Percentiles rank a stretch among this genome's conserved stretches.
Evolutionary conservation across 2,113 vertebrate genomes (phyloP).

Genomic region (Heterochromis multidens): DNA sequence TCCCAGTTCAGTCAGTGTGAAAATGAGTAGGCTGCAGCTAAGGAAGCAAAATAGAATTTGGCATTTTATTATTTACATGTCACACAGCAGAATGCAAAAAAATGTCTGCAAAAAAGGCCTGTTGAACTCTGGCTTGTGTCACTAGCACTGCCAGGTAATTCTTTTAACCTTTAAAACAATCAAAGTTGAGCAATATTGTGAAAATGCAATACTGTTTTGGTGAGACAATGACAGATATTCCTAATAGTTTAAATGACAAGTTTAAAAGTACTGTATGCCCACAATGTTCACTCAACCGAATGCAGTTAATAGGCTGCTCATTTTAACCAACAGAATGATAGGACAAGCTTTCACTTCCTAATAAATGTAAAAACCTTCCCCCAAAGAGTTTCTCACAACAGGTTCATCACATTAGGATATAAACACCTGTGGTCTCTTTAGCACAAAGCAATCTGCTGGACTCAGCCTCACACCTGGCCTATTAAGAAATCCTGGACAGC

Average conservation of each 20-base stretch:
- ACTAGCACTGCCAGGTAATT: neutral
- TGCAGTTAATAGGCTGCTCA: neutral
- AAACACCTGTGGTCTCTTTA: slow-evolving; percentile 2
- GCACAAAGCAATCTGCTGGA: slow-evolving; percentile 29
- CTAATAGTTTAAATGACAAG: neutral
- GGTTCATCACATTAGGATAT: slow-evolving; percentile 25
- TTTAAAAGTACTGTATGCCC: neutral
- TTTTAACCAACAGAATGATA: neutral
- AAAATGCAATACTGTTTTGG: neutral
- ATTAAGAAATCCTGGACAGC: neutral
- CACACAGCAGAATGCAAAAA: too few relatives aligned
- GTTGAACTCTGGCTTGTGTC: neutral
- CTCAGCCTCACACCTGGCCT: neutral
- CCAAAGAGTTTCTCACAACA: slow-evolving; percentile 4
- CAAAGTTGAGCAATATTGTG: neutral
- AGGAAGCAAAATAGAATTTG: neutral
- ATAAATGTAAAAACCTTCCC: neutral
- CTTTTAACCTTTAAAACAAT: neutral
- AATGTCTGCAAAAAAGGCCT: neutral
- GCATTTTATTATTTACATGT: neutral
- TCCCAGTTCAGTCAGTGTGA: neutral
- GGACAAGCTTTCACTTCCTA: slow-evolving; percentile 1
- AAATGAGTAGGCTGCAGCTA: neutral
- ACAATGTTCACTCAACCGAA: neutral
- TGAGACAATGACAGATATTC: neutral